These are phyloP conservation scores for Cyphomyrus discorhynchus DNA, from an alignment of 2,113 vertebrate species.

Conservation along the genomic window DNA sequence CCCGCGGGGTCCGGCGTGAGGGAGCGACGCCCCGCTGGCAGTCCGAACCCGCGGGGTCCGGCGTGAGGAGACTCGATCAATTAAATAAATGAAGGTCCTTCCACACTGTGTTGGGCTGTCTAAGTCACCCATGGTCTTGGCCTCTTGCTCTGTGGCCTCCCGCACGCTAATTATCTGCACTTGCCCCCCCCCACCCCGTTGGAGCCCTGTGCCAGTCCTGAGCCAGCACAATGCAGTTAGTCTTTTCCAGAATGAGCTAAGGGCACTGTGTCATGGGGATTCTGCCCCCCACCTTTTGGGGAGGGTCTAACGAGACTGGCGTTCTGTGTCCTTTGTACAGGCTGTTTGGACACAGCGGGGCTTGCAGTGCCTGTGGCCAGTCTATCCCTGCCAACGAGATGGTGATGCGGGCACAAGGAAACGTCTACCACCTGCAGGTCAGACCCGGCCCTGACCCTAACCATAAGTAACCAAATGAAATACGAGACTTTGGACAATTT, in stretches of 20 bases:
- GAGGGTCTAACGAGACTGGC: background rate
- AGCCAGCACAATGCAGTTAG: background rate
- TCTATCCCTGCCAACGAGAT: conserved; percentile 73
- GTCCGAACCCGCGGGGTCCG: no score
- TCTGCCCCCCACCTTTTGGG: background rate
- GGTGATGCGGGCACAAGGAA: conserved; percentile 74
- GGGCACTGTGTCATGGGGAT: background rate
- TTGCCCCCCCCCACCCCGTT: background rate
- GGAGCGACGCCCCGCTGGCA: no score
- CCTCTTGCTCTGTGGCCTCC: background rate
- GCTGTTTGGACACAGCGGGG: conserved; percentile 70
- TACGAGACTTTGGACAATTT: background rate
- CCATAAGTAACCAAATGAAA: background rate
- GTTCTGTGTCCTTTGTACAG: conserved; percentile 35
- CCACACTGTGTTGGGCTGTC: background rate
- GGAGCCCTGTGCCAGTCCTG: background rate
- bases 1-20: no score
- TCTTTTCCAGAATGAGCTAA: background rate
- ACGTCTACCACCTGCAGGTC: conserved; percentile 71
- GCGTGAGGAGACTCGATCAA: background rate
- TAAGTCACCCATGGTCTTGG: background rate
- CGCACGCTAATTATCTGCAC: background rate
- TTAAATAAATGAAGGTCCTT: background rate
- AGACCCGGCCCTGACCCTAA: background rate
- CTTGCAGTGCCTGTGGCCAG: conserved; percentile 67